phyloP scores from a whole-genome alignment of 2,888 invertebrate genomes.

The Synergus itoensis region DNA sequence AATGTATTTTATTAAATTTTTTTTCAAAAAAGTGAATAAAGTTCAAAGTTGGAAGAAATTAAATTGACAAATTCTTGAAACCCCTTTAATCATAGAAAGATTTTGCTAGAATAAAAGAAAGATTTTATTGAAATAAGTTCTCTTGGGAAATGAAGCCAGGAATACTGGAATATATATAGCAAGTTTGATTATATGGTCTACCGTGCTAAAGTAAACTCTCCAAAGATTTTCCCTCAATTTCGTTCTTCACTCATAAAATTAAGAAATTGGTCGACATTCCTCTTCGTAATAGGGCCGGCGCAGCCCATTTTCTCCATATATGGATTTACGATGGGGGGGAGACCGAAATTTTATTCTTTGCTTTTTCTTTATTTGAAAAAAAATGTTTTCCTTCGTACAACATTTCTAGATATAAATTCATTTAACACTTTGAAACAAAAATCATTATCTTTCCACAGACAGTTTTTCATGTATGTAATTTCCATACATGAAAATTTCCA shows the following conservation, averaged over 20 bases:
- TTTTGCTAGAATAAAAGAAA: background rate
- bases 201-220: background rate
- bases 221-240: background rate
- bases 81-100: background rate
- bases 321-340: too few species aligned
- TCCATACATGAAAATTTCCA: too few species aligned
- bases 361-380: too few species aligned
- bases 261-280: background rate
- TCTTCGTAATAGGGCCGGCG: too few species aligned
- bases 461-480: too few species aligned
- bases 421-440: too few species aligned
- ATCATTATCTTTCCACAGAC: too few species aligned
- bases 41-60: background rate
- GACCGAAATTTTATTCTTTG: too few species aligned
- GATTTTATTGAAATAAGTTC: slow-evolving; percentile 1
- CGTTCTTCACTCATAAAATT: background rate
- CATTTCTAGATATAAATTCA: too few species aligned
- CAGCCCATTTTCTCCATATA: too few species aligned
- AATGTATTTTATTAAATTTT: background rate
- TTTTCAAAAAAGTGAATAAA: background rate
- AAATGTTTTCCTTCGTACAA: too few species aligned
- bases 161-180: background rate
- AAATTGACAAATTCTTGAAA: slow-evolving; percentile 17
- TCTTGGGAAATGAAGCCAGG: slow-evolving; percentile 3
- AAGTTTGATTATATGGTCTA: background rate